Percentiles rank a stretch among this genome's conserved stretches.
phyloP scores from a whole-genome alignment of 2,113 vertebrate genomes.

The Phrynosoma blainvillii region DNA sequence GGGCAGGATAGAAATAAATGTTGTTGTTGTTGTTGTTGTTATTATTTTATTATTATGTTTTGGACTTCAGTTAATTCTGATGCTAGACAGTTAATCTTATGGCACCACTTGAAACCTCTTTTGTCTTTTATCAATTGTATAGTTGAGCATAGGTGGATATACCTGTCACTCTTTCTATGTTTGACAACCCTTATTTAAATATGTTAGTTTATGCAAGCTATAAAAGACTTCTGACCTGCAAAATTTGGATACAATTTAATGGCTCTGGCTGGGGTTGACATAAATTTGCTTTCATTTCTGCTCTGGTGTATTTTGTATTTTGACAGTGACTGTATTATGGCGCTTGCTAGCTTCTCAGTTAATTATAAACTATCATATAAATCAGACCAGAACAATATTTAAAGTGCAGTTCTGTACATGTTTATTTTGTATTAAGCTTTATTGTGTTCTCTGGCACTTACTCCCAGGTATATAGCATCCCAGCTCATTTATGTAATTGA shows the following conservation, averaged over 20 bases:
- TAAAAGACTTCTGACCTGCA: neutral
- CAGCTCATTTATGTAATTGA: neutral
- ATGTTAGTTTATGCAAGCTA: neutral
- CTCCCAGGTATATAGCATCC: neutral
- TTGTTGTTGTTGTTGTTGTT: too few species aligned
- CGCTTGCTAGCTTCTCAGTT: neutral
- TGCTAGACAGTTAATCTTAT: neutral
- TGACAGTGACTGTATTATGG: neutral
- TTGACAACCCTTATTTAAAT: neutral
- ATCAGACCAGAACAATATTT: neutral
- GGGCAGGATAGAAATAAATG: too few species aligned
- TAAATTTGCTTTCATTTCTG: neutral
- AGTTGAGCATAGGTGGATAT: neutral
- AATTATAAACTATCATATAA: neutral
- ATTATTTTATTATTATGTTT: neutral
- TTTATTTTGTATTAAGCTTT: neutral
- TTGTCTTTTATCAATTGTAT: constrained; percentile 32
- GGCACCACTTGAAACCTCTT: neutral
- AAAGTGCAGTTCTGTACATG: neutral
- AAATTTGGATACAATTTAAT: neutral
- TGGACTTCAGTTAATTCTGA: neutral
- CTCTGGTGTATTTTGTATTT: constrained; percentile 9
- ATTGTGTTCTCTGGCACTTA: neutral
- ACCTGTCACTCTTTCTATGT: neutral
- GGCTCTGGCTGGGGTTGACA: neutral